Conservation (phyloP, 2,113 vertebrate species). For the Cyanocitta stelleri region DNA sequence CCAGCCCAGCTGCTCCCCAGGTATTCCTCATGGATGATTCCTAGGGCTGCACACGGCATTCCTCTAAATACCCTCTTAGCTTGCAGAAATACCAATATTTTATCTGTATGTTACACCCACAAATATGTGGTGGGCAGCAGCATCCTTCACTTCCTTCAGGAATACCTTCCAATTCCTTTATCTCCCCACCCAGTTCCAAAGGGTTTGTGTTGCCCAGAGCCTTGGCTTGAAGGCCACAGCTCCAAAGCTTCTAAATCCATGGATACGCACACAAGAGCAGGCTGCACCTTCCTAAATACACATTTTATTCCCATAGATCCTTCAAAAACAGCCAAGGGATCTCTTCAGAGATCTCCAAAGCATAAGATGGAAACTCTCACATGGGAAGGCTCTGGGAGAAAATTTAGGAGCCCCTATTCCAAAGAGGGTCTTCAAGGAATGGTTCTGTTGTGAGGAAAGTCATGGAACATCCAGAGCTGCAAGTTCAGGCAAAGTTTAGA, state of each 20-base stretch:
- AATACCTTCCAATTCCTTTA: neutral
- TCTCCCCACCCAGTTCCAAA: neutral
- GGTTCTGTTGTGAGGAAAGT: neutral
- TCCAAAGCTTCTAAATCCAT: neutral
- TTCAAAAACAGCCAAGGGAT: neutral
- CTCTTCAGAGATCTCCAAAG: neutral
- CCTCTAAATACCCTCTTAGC: neutral
- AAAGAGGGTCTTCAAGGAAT: neutral
- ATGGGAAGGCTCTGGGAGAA: neutral
- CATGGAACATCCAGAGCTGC: neutral
- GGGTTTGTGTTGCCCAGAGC: neutral
- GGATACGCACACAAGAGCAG: neutral
- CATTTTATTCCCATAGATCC: neutral
- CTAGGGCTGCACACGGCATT: fast-evolving
- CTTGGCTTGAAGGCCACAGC: neutral
- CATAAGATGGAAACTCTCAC: neutral
- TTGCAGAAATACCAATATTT: neutral
- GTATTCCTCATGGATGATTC: neutral
- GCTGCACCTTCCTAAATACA: neutral
- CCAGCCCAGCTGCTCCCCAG: neutral
- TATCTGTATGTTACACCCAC: neutral
- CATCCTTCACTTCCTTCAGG: neutral
- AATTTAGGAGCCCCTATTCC: neutral
- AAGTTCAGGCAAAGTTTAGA: slow-evolving; percentile 1
- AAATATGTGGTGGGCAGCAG: neutral